Percentiles rank a stretch among this genome's conserved stretches.
Conservation (phyloP, 37 sponge, comb jelly and placozoan genomes). For the Dysidea cf. avara region DNA sequence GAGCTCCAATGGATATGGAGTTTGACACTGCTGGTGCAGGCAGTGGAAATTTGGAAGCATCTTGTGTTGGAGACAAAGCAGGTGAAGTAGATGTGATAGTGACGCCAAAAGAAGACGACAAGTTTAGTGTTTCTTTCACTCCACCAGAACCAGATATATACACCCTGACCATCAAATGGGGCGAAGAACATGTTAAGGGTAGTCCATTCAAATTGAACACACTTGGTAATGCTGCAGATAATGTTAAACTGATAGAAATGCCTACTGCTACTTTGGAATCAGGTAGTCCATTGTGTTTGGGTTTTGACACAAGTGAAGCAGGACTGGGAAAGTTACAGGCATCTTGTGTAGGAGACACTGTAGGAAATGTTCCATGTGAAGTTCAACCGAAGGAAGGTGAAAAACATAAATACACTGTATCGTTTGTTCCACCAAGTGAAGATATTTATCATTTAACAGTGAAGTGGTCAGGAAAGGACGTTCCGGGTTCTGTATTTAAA, state of each 20-base stretch:
- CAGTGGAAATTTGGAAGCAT: slow-evolving; percentile 50
- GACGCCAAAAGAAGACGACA: slow-evolving; percentile 5
- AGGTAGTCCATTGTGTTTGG: slow-evolving; percentile 10
- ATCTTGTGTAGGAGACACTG: slow-evolving; percentile 51
- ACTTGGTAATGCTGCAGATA: slow-evolving; percentile 33
- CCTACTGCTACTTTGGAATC: slow-evolving; percentile 24
- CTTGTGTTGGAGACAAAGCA: slow-evolving; percentile 21
- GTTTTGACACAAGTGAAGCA: slow-evolving; percentile 58
- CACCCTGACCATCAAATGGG: slow-evolving; percentile 46
- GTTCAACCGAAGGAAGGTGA: slow-evolving; percentile 19
- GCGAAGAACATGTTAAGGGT: slow-evolving; percentile 53
- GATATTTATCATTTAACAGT: slow-evolving; percentile 53
- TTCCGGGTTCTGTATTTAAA: slow-evolving; percentile 67
- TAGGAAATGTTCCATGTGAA: slow-evolving; percentile 49
- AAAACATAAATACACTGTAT: slow-evolving; percentile 15
- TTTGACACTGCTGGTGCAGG: slow-evolving; percentile 42
- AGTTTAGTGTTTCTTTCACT: slow-evolving; percentile 36
- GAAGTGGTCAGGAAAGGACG: slow-evolving; percentile 50
- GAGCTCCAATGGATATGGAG: slow-evolving; percentile 38
- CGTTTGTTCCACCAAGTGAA: slow-evolving; percentile 44
- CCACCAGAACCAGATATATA: slow-evolving; percentile 46
- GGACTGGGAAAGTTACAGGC: slow-evolving; percentile 53
- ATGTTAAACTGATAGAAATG: slow-evolving; percentile 33
- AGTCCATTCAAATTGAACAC: slow-evolving; percentile 54
- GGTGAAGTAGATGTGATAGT: slow-evolving; percentile 21